A percentile compares a stretch with the other conserved stretches of the same genome.
These are phyloP conservation scores for Rhagoletis zephyria DNA, from an alignment of 1,140 invertebrate genomes.

Conservation along the genomic window DNA sequence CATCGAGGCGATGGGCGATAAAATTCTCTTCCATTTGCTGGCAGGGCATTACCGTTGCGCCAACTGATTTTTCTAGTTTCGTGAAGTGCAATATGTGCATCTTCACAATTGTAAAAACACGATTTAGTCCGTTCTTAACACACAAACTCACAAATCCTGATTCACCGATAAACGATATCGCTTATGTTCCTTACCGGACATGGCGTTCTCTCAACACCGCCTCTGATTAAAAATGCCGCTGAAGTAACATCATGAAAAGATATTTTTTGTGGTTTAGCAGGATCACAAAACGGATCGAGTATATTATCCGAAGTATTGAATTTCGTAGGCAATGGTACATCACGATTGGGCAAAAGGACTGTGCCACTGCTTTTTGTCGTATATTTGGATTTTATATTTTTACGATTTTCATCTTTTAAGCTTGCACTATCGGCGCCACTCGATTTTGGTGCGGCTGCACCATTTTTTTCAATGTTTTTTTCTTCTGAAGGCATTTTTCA, in stretches of 20 bases:
- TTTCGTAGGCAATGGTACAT: neutral
- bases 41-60: too few species aligned
- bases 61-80: too few species aligned
- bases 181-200: constrained; percentile 80
- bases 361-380: constrained; percentile 6
- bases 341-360: neutral
- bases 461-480: neutral
- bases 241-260: constrained; percentile 91
- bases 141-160: too few species aligned
- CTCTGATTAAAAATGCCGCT: constrained; percentile 89
- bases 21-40: too few species aligned
- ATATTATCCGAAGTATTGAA: constrained; percentile 60
- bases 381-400: constrained; percentile 12
- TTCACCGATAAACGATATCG: too few species aligned
- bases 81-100: too few species aligned
- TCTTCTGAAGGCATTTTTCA: constrained; percentile 31
- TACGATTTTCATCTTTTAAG: constrained; percentile 5
- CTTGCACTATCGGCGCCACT: neutral
- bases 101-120: too few species aligned
- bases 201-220: constrained; percentile 86
- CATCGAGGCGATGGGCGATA: too few species aligned
- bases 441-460: neutral
- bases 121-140: too few species aligned
- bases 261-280: constrained; percentile 82
- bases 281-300: constrained; percentile 78